Evolutionary conservation across 1,140 invertebrate species (phyloP), one percentile per base, ranked within the genome.

Genomic region (Pteromalus puparum): DNA sequence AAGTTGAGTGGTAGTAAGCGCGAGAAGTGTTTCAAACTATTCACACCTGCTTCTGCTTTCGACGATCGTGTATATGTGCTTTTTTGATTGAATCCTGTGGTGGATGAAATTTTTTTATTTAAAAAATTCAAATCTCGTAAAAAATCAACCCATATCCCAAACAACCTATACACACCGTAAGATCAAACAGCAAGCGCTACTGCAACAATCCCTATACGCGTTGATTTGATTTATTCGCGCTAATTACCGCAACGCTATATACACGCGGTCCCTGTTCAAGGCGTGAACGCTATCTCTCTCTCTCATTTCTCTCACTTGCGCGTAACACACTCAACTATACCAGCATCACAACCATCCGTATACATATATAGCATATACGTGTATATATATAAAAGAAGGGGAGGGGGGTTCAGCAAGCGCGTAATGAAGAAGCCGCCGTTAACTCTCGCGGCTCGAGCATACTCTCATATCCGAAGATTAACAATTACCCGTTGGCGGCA

Each of bases 391-490:
- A 18, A 53, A 53, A 48, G 10, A 48, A 48, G 13, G 13, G 2
- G 46, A 9, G n/a, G n/a, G n/a, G n/a, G n/a, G n/a, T n/a, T n/a
- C n/a, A n/a, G n/a, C n/a, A n/a, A 13, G 46, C 67, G 28, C 67
- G 67, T 70, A 70, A 70, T 28, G 67, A 70, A 30, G 67, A 30
- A 70, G 67, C 67, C 67, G 67, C 67, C 28, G 67, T 70, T 70
- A 70, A 70, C 53, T 61, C 38, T 38, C 30, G 30, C 30, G 30
- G 30, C 30, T 6, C 30, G 3, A 0, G 30, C 6, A 34, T 34
- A 34, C 30, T n/a, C n/a, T n/a, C n/a, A n/a, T n/a, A 34, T 34
- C 67, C 67, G 67, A 26, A 70, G 67, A 70, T 70, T 70, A 70
- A 70, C 67, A 70, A 70, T 70, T 70, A 70, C 28, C 12, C 67